phyloP scores from a whole-genome alignment of 2,888 invertebrate species.

The Hirudinaria manillensis region DNA sequence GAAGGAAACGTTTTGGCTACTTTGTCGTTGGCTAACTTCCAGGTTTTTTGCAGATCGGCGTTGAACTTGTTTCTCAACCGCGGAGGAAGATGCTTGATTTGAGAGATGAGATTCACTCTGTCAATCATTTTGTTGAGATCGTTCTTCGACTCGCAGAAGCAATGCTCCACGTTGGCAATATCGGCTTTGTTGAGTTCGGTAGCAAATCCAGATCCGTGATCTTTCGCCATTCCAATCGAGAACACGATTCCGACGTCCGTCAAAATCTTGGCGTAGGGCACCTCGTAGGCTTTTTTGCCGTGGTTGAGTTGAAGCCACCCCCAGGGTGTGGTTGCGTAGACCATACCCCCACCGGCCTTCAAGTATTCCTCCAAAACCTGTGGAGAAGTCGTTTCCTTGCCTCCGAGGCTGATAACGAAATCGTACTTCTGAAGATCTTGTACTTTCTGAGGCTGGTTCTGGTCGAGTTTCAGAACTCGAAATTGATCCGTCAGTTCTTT shows the following conservation, averaged over 20 bases:
- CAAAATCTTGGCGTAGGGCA: conserved; percentile 35
- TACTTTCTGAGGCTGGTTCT: neutral
- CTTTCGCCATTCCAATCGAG: neutral
- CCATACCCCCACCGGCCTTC: conserved; percentile 34
- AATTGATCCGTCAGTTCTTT: neutral
- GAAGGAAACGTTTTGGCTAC: neutral
- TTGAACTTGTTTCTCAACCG: neutral
- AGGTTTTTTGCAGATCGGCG: neutral
- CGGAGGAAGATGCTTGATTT: conserved; percentile 13
- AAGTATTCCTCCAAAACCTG: conserved; percentile 27
- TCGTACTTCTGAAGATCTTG: neutral
- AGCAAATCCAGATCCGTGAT: neutral
- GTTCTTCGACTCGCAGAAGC: neutral
- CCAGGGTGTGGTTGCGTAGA: conserved; percentile 38
- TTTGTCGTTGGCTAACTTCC: conserved; percentile 10
- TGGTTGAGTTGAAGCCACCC: conserved; percentile 35
- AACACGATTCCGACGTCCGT: conserved; percentile 24
- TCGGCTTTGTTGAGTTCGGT: conserved; percentile 12
- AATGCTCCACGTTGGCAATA: neutral
- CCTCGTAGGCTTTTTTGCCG: conserved; percentile 30
- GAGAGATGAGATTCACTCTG: neutral
- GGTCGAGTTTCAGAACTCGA: conserved; percentile 2
- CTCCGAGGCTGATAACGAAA: conserved; percentile 9
- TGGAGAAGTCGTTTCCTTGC: neutral
- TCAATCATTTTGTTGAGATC: conserved; percentile 10